Base-by-base conservation (phyloP, 2,113 vertebrate species). In the Bubalus kerabau region DNA sequence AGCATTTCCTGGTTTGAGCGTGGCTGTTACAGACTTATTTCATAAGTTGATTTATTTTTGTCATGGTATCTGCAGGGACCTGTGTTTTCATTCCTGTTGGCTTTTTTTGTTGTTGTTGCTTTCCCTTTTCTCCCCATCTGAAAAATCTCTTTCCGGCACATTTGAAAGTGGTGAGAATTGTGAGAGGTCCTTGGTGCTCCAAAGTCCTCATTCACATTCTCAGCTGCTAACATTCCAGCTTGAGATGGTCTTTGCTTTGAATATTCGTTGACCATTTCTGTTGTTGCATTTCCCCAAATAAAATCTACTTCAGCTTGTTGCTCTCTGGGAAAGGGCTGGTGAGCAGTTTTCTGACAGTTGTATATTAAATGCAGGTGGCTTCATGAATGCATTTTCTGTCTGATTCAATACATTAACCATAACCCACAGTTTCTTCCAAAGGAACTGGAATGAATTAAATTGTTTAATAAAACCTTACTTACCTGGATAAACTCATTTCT, bases 391-490 rank as follows among this genome's bases (percentile, higher is more conserved):
- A 93, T 97, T 98, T 98, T 95, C 98, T 98, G 98, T 98, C 98
- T 99, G 98, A 98, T 98, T 98, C 98, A 97, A 96, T 98, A 98
- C 98, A 99, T 99, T 99, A 99, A 99, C 98, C 98, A 99, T 99
- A 99, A 98, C 98, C 98, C 99, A 96, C 90, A 97, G 98, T 97
- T 98, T 98, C 98, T 98, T 99, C 98, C 98, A 98, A 98, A 98
- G 98, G 98, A 99, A 98, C 99, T 99, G 98, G 99, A 99, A 99
- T 99, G 97, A 99, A 99, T 99, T 99, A 99, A 98, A 98, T 98
- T 98, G 98, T 98, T 99, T 99, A 99, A 99, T 99, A 99, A 99
- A 99, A 98, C 64, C 95, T 98, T 98, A 98, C 98, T 99, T 99
- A 99, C 98, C 99, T 99, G 98, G 97, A 98, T 99, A 98, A 99